Conservation (phyloP, 2,888 invertebrate genomes). For the Hypolimnas misippus region DNA sequence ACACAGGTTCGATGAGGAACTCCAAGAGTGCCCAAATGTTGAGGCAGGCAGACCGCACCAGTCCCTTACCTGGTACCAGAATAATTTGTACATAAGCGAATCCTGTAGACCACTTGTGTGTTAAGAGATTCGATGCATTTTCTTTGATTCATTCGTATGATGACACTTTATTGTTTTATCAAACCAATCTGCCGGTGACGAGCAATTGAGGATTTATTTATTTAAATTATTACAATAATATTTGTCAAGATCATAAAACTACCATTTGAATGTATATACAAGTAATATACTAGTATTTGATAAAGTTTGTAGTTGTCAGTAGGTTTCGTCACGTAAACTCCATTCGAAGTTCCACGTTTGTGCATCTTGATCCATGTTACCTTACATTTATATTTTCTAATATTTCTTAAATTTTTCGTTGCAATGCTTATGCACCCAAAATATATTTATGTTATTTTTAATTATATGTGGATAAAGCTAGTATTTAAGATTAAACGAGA, state of each 20-base stretch:
- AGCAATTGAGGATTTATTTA: conserved; percentile 51
- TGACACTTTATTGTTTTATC: conserved; percentile 52
- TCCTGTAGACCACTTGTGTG: conserved; percentile 71
- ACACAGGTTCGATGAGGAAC: conserved; percentile 86
- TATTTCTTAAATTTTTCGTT: conserved; percentile 51
- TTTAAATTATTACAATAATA: conserved; percentile 15
- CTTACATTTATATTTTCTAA: conserved; percentile 17
- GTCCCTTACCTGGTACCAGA: conserved; percentile 84
- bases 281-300: conserved; percentile 24
- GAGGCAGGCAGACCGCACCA: conserved; percentile 86
- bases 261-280: conserved; percentile 33
- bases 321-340: conserved; percentile 44
- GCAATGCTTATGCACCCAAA: conserved; percentile 75
- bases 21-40: conserved; percentile 87
- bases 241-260: conserved; percentile 23
- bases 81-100: conserved; percentile 68
- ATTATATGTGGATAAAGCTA: conserved; percentile 31
- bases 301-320: conserved; percentile 26
- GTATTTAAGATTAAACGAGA: conserved; percentile 27
- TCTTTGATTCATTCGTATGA: conserved; percentile 56
- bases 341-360: conserved; percentile 31
- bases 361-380: conserved; percentile 39
- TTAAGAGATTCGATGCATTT: conserved; percentile 65
- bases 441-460: conserved; percentile 42
- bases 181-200: conserved; percentile 67